Conservation (phyloP, 2,888 invertebrate genomes). For the Unio delphinus region DNA sequence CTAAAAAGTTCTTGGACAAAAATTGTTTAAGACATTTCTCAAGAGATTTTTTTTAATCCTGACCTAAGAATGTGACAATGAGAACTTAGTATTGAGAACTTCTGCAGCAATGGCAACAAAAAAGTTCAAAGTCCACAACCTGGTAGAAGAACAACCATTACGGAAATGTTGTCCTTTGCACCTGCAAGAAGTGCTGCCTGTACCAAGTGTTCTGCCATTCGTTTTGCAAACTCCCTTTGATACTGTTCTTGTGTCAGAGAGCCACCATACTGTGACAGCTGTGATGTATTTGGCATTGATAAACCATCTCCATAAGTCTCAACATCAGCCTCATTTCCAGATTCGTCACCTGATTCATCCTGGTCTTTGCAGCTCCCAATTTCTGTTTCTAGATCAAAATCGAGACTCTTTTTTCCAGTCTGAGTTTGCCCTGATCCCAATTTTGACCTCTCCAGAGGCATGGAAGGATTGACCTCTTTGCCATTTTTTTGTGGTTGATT, state of each 20-base stretch:
- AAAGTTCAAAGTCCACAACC: conserved; percentile 54
- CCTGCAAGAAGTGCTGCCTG: conserved; percentile 69
- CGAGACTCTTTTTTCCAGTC: conserved; percentile 16
- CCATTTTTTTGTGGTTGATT: too few relatives aligned
- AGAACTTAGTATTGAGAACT: background rate
- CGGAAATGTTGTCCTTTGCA: conserved; percentile 66
- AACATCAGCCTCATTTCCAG: conserved; percentile 52
- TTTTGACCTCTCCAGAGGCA: conserved; percentile 18
- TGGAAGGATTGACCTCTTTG: conserved; percentile 17
- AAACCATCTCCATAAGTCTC: conserved; percentile 50
- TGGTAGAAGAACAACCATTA: conserved; percentile 63
- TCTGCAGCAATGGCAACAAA: background rate
- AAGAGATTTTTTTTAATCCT: too few relatives aligned
- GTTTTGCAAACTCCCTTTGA: conserved; percentile 56
- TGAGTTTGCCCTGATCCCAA: conserved; percentile 9
- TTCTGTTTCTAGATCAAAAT: conserved; percentile 47
- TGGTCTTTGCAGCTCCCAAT: conserved; percentile 47
- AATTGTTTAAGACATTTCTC: too few relatives aligned
- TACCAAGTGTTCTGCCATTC: conserved; percentile 63
- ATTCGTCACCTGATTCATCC: conserved; percentile 31
- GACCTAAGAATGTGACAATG: background rate
- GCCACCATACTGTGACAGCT: conserved; percentile 38
- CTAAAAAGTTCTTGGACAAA: too few relatives aligned
- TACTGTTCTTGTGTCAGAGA: conserved; percentile 46
- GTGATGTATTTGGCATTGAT: conserved; percentile 42